These are phyloP conservation scores for Archivesica marissinica DNA, from an alignment of 1,140 invertebrate species.

Conservation along the genomic window DNA sequence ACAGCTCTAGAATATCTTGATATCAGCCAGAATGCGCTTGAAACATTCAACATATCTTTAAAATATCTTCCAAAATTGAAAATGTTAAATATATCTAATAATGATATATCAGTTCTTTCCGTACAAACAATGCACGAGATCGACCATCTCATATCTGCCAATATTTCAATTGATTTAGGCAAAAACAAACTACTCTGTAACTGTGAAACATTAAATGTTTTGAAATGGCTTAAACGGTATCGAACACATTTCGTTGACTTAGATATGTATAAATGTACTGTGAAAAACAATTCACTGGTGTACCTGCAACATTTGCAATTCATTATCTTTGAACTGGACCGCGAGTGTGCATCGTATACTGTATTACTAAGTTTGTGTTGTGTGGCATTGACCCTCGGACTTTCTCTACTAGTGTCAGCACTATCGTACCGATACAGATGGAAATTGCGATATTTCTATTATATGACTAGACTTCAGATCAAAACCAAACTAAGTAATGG, in stretches of 20 bases:
- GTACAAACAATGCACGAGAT: background rate
- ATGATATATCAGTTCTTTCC: background rate
- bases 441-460: constrained; percentile 58
- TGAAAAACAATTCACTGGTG: background rate
- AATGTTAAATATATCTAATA: background rate
- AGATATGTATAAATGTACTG: background rate
- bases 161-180: background rate
- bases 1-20: background rate
- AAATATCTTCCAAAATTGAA: background rate
- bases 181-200: constrained; percentile 4
- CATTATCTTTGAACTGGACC: background rate
- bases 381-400: background rate
- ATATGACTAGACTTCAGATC: constrained; percentile 15
- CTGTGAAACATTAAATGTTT: background rate
- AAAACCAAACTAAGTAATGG: background rate
- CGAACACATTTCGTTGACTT: background rate
- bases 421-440: constrained; percentile 45
- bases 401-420: background rate
- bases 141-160: too few relatives aligned
- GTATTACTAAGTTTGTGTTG: background rate
- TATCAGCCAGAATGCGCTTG: background rate
- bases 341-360: background rate
- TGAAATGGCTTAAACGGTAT: constrained; percentile 5
- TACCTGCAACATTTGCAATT: too few relatives aligned
- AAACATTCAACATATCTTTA: background rate